Conservation (phyloP, 2,113 vertebrate genomes). For the Phalacrocorax aristotelis region DNA sequence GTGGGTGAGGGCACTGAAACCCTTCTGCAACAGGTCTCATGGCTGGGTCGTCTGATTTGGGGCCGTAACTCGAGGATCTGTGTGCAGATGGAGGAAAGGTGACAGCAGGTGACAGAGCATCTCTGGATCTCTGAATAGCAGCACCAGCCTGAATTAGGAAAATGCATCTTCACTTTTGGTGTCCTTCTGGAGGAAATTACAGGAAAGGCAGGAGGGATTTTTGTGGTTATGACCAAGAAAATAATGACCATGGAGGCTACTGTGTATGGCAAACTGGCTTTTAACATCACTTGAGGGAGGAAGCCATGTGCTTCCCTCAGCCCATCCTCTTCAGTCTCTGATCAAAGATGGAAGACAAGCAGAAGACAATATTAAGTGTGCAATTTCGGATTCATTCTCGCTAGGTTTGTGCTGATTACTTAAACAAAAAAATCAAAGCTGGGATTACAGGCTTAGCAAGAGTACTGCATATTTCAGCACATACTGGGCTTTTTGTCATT, state of each 20-base stretch:
- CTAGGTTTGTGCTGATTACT: constrained; percentile 17
- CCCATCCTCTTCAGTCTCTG: not conserved
- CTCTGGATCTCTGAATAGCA: not conserved
- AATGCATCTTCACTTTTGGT: not conserved
- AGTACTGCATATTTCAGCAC: constrained; percentile 53
- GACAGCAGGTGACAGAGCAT: not conserved
- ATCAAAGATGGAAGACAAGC: constrained; percentile 45
- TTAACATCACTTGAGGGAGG: not conserved
- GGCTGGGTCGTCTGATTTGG: not conserved
- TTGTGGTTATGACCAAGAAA: not conserved
- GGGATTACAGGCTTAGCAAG: constrained; percentile 50
- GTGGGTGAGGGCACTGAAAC: not conserved
- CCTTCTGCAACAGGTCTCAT: not conserved
- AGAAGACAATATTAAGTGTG: not conserved
- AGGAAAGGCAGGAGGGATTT: not conserved
- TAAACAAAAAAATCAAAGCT: constrained; percentile 22
- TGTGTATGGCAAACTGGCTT: not conserved
- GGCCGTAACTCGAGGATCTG: not conserved
- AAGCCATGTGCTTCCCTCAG: not conserved
- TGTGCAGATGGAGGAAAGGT: not conserved
- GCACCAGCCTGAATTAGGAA: not conserved
- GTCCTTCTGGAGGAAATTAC: not conserved
- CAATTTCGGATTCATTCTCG: constrained; percentile 19
- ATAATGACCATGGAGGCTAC: not conserved
- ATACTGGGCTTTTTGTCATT: constrained; percentile 57